Percentiles rank a stretch among this genome's conserved stretches.
Evolutionary conservation across 2,113 vertebrate species (phyloP).

Genomic region (Triplophysa rosa): DNA sequence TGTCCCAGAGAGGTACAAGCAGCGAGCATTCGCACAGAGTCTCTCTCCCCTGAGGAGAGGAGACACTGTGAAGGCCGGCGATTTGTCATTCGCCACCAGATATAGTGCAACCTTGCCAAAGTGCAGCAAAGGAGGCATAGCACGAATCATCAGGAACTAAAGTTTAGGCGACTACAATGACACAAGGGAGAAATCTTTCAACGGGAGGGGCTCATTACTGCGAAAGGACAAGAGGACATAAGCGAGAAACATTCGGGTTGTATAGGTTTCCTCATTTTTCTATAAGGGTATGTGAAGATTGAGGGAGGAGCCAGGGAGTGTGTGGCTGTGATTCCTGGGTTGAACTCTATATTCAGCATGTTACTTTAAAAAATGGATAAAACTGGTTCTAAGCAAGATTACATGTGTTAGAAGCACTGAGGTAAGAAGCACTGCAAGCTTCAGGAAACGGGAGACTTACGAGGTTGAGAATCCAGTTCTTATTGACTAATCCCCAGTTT

Average conservation of each 20-base stretch:
- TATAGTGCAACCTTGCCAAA: conserved; percentile 64
- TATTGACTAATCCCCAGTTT: conserved; percentile 25
- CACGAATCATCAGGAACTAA: conserved; percentile 59
- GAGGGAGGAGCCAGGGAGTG: not conserved
- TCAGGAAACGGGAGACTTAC: conserved; percentile 1
- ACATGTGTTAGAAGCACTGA: conserved; percentile 11
- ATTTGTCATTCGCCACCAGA: conserved; percentile 62
- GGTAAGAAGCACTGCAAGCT: not conserved
- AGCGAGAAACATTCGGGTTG: conserved; percentile 23
- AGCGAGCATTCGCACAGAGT: conserved; percentile 49
- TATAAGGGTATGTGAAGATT: not conserved
- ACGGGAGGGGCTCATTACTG: conserved; percentile 48
- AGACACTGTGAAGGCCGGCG: conserved; percentile 47
- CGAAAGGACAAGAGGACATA: conserved; percentile 54
- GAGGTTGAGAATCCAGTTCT: conserved; percentile 1
- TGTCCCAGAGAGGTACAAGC: conserved; percentile 56
- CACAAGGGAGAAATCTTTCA: conserved; percentile 40
- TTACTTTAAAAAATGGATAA: not conserved
- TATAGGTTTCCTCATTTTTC: not conserved
- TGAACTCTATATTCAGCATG: not conserved
- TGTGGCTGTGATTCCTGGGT: not conserved
- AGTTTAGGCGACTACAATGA: conserved; percentile 58
- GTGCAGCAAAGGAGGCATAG: conserved; percentile 51
- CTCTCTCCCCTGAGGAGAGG: conserved; percentile 50
- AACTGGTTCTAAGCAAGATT: not conserved